Evolutionary conservation across 2,888 invertebrate species (phyloP), one percentile per base, ranked within the genome.

Genomic region (Drosophila acutilabella): DNA sequence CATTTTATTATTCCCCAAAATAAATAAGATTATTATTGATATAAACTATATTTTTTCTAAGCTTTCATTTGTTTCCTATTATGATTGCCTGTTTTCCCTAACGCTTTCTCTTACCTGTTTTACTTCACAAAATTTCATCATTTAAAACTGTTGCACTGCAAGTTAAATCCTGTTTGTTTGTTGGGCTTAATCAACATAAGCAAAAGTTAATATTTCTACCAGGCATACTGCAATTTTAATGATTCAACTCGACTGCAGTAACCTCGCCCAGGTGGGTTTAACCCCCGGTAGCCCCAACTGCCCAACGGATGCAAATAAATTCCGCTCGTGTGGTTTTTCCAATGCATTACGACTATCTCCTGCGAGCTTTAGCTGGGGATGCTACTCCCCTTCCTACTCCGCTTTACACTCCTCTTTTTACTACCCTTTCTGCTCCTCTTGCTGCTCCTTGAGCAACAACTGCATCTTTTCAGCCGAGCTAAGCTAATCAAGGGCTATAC

Each of bases 401-500:
- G 1, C n/a, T 47, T 26, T 2, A 20, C 11, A 13, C 23, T 23
- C 30, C 30, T 2, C 8, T 4, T 45, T n/a, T 7, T 5, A n/a
- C 8, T 45, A 4, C 4, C 0, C 14, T 47, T 42, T 30, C 14
- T 11, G 26, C 4, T 45, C 4, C 4, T 4, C 14, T 47, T 42
- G 14, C 14, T 11, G 42, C 11, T 26, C 7, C 14, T 26, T 7
- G 45, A 36, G 56, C 7, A 26, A 2, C 18, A 13, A 20, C n/a
- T 44, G 18, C 44, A 44, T 44, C 57, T 65, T 64, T 61, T 50
- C 36, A 67, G 67, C 60, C 16, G 64, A 72, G 65, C 41, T 88
- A 81, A 88, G 85, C 88, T 83, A 88, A 83, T 83, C 83, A 83
- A 88, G 81, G 86, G 77, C 85, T 88, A 74, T 82, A 71, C 80